Conservation (phyloP, 2,797 vertebrate genomes). For the Discoglossus pictus region DNA sequence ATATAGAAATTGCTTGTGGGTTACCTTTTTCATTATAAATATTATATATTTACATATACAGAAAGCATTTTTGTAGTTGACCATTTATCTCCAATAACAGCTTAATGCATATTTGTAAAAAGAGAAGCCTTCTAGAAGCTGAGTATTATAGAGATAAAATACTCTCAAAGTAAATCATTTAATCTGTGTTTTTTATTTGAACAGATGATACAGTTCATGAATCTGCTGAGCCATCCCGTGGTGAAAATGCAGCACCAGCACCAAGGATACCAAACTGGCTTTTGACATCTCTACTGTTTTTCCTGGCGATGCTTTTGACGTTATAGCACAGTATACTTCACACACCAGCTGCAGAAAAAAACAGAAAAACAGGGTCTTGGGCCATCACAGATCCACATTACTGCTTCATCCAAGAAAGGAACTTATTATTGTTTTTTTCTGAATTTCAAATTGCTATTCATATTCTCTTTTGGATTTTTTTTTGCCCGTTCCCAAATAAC, state of each 20-base stretch:
- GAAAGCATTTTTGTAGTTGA: no score
- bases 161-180: conserved; percentile 69
- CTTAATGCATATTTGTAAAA: no score
- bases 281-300: conserved; percentile 83
- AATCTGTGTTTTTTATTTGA: conserved; percentile 76
- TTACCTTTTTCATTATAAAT: no score
- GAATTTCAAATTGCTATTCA: conserved; percentile 87
- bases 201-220: conserved; percentile 97
- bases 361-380: conserved; percentile 84
- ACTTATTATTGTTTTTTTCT: conserved; percentile 83
- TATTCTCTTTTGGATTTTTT: conserved; percentile 63
- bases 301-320: conserved; percentile 86
- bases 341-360: conserved; percentile 72
- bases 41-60: no score
- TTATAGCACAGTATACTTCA: conserved; percentile 90
- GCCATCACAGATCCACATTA: conserved; percentile 80
- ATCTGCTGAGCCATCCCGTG: conserved; percentile 95
- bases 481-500: conserved; percentile 56
- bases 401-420: conserved; percentile 82
- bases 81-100: no score
- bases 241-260: conserved; percentile 83
- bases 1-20: no score
- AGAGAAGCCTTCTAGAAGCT: no score
- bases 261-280: conserved; percentile 81
- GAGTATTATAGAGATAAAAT: conserved; percentile 48